phyloP scores from a whole-genome alignment of 2,888 invertebrate genomes.

The Petrophora chlorosata region DNA sequence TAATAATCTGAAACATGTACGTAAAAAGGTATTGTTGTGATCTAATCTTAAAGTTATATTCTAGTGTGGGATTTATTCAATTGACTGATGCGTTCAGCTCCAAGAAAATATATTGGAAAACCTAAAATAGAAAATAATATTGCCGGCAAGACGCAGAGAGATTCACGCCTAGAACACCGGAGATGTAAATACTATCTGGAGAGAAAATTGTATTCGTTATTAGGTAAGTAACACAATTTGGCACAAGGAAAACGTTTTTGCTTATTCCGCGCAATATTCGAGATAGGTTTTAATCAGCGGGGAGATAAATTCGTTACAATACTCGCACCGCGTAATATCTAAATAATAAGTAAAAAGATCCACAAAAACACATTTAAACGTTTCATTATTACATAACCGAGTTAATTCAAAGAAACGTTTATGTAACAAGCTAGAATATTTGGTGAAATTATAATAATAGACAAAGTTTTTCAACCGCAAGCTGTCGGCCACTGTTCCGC shows the following conservation, averaged over 20 bases:
- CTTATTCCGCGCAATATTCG: constrained; percentile 44
- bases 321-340: constrained; percentile 17
- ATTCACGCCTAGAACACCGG: constrained; percentile 38
- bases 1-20: too few relatives aligned
- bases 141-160: constrained; percentile 30
- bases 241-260: constrained; percentile 45
- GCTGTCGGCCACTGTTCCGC: constrained; percentile 34
- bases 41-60: neutral
- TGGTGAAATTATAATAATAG: constrained; percentile 44
- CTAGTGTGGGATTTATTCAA: too few relatives aligned
- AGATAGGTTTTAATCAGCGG: constrained; percentile 36
- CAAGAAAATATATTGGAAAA: constrained; percentile 19
- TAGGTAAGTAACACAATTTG: constrained; percentile 60
- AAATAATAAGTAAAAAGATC: constrained; percentile 10
- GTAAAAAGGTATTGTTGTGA: too few relatives aligned
- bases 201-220: constrained; percentile 59
- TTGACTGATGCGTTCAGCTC: neutral
- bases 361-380: constrained; percentile 8
- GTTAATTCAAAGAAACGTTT: constrained; percentile 30
- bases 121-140: constrained; percentile 30
- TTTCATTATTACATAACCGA: constrained; percentile 12
- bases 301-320: constrained; percentile 25
- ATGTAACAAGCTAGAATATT: constrained; percentile 42
- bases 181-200: constrained; percentile 59
- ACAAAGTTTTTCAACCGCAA: constrained; percentile 49